Conservation (phyloP, 1,140 invertebrate genomes). For the Bactericera cockerelli region DNA sequence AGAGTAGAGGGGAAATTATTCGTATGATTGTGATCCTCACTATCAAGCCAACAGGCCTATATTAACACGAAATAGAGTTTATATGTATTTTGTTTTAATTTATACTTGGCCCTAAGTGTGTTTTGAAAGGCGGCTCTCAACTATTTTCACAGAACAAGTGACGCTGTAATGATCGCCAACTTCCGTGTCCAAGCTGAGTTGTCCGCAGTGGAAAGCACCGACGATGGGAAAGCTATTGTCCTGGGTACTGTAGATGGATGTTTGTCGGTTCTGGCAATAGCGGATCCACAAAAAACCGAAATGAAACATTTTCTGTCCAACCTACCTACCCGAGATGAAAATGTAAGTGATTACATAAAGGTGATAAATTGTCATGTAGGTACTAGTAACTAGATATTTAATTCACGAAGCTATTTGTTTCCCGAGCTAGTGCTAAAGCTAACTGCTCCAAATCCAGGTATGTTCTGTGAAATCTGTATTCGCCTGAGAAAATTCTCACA, state of each 20-base stretch:
- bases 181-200: conserved; percentile 84
- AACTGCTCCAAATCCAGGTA: conserved; percentile 8
- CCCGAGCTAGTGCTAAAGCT: neutral
- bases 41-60: too few species aligned
- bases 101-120: too few species aligned
- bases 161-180: conserved; percentile 82
- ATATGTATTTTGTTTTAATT: too few species aligned
- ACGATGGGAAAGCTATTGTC: conserved; percentile 65
- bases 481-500: too few species aligned
- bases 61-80: too few species aligned
- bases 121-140: too few species aligned
- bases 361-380: neutral
- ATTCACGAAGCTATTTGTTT: conserved; percentile 5
- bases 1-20: too few species aligned
- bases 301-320: conserved; percentile 46
- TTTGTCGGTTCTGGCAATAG: conserved; percentile 77
- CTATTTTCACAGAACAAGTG: conserved; percentile 49
- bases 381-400: conserved; percentile 4
- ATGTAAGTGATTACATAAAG: conserved; percentile 32
- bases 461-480: too few species aligned
- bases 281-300: conserved; percentile 52
- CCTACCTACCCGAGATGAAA: conserved; percentile 53
- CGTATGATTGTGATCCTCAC: too few species aligned
- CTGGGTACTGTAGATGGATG: conserved; percentile 87
- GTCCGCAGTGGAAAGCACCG: conserved; percentile 65